Conservation (phyloP, 2,797 vertebrate species). For the Gephyroberyx darwinii region DNA sequence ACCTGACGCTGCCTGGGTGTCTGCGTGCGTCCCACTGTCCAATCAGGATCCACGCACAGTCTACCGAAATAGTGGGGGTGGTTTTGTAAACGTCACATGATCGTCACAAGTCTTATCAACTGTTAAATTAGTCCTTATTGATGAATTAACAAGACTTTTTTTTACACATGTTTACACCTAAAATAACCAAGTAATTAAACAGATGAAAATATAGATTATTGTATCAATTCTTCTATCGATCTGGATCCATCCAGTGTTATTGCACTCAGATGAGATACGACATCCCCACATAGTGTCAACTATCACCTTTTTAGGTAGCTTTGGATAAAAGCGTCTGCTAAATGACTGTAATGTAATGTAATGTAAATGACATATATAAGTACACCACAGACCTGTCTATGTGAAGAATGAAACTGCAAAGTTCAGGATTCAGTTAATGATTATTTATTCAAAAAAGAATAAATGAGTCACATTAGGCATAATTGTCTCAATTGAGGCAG, state of each 20-base stretch:
- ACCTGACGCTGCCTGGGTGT: slow-evolving; percentile 41
- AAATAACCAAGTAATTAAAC: too few relatives aligned
- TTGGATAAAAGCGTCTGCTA: too few relatives aligned
- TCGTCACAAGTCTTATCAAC: neutral
- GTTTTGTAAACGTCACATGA: neutral
- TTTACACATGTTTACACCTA: too few relatives aligned
- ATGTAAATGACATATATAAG: too few relatives aligned
- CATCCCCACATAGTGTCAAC: too few relatives aligned
- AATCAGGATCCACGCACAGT: slow-evolving; percentile 51
- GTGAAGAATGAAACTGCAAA: slow-evolving; percentile 1
- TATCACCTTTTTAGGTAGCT: too few relatives aligned
- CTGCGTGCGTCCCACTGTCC: slow-evolving; percentile 29
- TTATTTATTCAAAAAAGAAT: slow-evolving; percentile 47
- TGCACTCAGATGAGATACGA: neutral
- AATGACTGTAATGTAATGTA: too few relatives aligned
- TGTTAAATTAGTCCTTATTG: too few relatives aligned
- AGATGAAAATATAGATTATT: too few relatives aligned
- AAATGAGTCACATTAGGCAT: slow-evolving; percentile 23
- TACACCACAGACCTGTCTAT: neutral
- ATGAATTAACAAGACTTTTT: too few relatives aligned
- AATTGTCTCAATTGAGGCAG: slow-evolving; percentile 13
- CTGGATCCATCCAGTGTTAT: too few relatives aligned
- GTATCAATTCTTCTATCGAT: too few relatives aligned
- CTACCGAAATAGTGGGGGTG: neutral
- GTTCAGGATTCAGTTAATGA: slow-evolving; percentile 18